Conservation (phyloP, 2,113 vertebrate species). For the Petrocephalus zakoni region DNA sequence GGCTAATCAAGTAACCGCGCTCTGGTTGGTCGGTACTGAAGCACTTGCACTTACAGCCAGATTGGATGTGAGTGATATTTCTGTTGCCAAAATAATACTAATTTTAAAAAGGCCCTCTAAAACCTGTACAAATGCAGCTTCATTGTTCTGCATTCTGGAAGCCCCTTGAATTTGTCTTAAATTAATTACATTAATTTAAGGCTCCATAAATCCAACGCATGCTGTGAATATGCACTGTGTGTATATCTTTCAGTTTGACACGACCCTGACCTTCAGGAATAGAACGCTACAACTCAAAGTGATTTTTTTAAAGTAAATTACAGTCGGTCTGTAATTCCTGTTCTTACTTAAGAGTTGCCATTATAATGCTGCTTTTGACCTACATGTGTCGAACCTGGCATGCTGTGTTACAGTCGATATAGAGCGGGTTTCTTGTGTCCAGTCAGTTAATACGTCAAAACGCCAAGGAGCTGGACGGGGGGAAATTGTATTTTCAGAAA, state of each 20-base stretch:
- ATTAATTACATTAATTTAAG: slow-evolving; percentile 1
- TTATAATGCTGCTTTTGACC: background rate
- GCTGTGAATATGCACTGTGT: background rate
- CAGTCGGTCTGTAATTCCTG: background rate
- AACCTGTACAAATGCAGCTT: background rate
- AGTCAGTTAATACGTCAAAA: background rate
- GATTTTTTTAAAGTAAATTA: background rate
- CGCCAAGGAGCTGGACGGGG: background rate
- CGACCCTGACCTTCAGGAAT: background rate
- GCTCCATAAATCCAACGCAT: background rate
- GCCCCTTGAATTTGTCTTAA: background rate
- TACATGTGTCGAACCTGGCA: background rate
- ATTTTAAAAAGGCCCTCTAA: slow-evolving; percentile 1
- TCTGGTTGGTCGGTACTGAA: slow-evolving; percentile 32
- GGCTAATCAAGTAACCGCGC: slow-evolving; percentile 41
- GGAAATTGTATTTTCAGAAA: background rate
- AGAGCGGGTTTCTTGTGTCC: background rate
- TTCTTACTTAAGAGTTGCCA: background rate
- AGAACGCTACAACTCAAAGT: background rate
- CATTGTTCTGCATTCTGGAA: background rate
- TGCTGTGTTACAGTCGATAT: background rate
- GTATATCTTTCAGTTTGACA: background rate
- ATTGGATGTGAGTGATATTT: slow-evolving; percentile 37
- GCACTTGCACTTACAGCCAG: slow-evolving; percentile 33
- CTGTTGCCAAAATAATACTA: slow-evolving; percentile 36